These are phyloP conservation scores for Cynoglossus semilaevis DNA, from an alignment of 2,113 vertebrate species.

Conservation along the genomic window DNA sequence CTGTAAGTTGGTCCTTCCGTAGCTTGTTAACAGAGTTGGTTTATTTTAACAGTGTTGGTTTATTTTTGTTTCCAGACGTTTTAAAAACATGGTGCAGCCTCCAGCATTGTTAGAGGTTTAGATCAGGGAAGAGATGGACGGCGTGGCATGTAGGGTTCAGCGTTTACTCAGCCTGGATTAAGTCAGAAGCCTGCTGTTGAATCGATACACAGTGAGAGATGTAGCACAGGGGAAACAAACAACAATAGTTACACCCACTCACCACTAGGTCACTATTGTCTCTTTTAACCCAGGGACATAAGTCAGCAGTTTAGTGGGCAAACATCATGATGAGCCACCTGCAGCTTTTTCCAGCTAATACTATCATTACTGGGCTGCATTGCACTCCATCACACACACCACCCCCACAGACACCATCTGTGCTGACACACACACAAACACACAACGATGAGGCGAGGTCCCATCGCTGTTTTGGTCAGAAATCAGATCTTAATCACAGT, in stretches of 20 bases:
- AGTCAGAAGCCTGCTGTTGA: neutral
- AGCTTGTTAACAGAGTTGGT: neutral
- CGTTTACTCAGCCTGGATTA: neutral
- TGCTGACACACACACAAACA: slow-evolving; percentile 28
- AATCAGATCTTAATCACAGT: too few species aligned
- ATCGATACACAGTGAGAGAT: neutral
- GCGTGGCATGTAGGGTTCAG: neutral
- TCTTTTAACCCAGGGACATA: slow-evolving; percentile 47
- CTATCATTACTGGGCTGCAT: slow-evolving; percentile 49
- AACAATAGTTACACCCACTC: slow-evolving; percentile 30
- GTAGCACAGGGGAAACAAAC: neutral
- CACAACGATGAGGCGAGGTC: slow-evolving; percentile 20
- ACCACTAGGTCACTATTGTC: slow-evolving; percentile 26
- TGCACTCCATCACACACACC: slow-evolving; percentile 43
- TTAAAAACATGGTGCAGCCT: neutral
- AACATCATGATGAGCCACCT: slow-evolving; percentile 51
- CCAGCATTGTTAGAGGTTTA: neutral
- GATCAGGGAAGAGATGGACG: neutral
- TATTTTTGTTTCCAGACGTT: neutral
- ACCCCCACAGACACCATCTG: slow-evolving; percentile 51
- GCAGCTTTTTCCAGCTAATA: slow-evolving; percentile 52
- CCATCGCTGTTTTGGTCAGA: slow-evolving; percentile 16
- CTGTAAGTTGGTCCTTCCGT: neutral
- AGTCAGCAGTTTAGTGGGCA: slow-evolving; percentile 51
- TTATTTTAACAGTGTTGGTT: neutral